Percentiles rank a stretch among this genome's conserved stretches.
Evolutionary conservation across 1,140 invertebrate species (phyloP).

Genomic region (Uloborus diversus): DNA sequence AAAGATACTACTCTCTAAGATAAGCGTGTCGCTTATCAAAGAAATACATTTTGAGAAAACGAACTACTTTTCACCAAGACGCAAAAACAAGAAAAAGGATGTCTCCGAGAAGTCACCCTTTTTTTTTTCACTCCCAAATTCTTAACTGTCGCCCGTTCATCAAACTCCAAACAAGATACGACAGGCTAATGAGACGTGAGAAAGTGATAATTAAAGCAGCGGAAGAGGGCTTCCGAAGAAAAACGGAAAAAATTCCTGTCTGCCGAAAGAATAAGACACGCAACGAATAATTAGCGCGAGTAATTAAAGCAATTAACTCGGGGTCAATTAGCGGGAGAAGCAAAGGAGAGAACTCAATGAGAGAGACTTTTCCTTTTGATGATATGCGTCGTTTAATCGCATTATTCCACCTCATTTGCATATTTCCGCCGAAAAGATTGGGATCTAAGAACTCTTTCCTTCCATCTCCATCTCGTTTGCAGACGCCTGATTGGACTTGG

Average conservation of each 20-base stretch:
- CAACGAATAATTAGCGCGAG: conserved; percentile 47
- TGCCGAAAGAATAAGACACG: conserved; percentile 11
- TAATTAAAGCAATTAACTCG: conserved; percentile 56
- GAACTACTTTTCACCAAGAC: too few relatives aligned
- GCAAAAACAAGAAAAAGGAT: too few relatives aligned
- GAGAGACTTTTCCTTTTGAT: conserved; percentile 40
- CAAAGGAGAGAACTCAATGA: conserved; percentile 38
- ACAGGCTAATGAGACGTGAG: conserved; percentile 14
- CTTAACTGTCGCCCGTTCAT: too few relatives aligned
- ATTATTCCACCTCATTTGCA: conserved; percentile 53
- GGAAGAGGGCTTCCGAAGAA: not conserved
- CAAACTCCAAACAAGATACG: not conserved
- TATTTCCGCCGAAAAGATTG: conserved; percentile 55
- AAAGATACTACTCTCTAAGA: too few relatives aligned
- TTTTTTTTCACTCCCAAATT: too few relatives aligned
- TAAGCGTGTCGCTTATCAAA: too few relatives aligned
- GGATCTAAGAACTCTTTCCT: conserved; percentile 41
- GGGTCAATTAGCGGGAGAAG: conserved; percentile 39
- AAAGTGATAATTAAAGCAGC: conserved; percentile 31
- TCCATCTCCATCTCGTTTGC: conserved; percentile 54
- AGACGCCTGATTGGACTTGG: conserved; percentile 41
- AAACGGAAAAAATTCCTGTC: not conserved
- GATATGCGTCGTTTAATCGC: conserved; percentile 51
- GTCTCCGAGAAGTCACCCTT: too few relatives aligned
- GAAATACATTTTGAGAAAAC: too few relatives aligned